A percentile compares a stretch with the other conserved stretches of the same genome.
Evolutionary conservation across 1,140 invertebrate genomes (phyloP).

Genomic region (Anagrus nilaparvatae): DNA sequence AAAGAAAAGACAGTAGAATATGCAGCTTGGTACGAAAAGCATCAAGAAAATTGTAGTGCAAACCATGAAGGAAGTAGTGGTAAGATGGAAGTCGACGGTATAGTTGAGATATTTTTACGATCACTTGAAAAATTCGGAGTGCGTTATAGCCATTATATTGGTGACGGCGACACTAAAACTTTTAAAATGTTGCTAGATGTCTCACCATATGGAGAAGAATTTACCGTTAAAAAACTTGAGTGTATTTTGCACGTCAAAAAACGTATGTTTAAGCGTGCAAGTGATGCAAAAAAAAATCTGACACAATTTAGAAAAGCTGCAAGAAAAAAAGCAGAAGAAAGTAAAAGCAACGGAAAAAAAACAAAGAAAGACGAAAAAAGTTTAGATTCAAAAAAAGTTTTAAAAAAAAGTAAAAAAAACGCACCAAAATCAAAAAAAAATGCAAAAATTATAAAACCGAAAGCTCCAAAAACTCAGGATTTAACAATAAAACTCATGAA

Average conservation of each 20-base stretch:
- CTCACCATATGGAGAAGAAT: slow-evolving; percentile 3
- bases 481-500: slow-evolving; percentile 16
- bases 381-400: slow-evolving; percentile 7
- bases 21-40: not conserved
- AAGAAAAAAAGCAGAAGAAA: not conserved
- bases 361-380: slow-evolving; percentile 11
- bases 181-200: slow-evolving; percentile 10
- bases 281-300: slow-evolving; percentile 5
- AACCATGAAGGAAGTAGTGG: slow-evolving; percentile 11
- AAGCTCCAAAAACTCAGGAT: no score
- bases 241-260: slow-evolving; percentile 15
- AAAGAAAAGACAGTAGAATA: not conserved
- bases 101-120: slow-evolving; percentile 11
- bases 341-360: not conserved
- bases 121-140: slow-evolving; percentile 3
- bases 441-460: no score
- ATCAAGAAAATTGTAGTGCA: slow-evolving; percentile 1
- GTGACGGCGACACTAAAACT: slow-evolving; percentile 4
- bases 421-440: no score
- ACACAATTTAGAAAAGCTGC: not conserved
- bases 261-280: slow-evolving; percentile 12
- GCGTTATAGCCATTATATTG: slow-evolving; percentile 6
- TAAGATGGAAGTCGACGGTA: slow-evolving; percentile 11
- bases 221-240: slow-evolving; percentile 6
- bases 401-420: slow-evolving; percentile 15